Evolutionary conservation across 2,888 invertebrate species (phyloP).

Genomic region (Holacanthella duospinosa): DNA sequence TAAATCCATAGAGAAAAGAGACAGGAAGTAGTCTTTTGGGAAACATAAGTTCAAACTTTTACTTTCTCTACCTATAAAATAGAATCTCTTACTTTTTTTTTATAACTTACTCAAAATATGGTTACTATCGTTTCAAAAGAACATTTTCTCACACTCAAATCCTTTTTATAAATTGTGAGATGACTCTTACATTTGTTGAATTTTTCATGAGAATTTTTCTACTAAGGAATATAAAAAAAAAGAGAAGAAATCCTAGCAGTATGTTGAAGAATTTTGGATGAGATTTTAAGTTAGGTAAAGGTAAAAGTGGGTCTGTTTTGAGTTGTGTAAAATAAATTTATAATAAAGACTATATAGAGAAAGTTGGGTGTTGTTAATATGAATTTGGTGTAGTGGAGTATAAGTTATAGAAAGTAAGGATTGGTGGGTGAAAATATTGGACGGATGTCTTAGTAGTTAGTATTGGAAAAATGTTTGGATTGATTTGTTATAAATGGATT

Average conservation of each 20-base stretch:
- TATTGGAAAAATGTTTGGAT: too few relatives aligned
- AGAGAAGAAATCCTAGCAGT: too few relatives aligned
- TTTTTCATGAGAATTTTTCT: not conserved
- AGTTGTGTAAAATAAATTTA: too few relatives aligned
- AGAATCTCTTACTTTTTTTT: not conserved
- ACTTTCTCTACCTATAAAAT: not conserved
- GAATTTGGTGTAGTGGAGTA: too few relatives aligned
- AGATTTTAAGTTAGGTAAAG: too few relatives aligned
- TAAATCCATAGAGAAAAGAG: not conserved
- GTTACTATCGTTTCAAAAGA: too few relatives aligned
- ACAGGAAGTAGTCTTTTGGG: not conserved
- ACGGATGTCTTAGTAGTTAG: too few relatives aligned
- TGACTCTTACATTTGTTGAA: not conserved
- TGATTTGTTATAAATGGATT: not conserved
- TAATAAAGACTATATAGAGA: not conserved
- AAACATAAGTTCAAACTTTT: not conserved
- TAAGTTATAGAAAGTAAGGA: not conserved
- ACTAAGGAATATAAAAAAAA: too few relatives aligned
- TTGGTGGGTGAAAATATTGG: too few relatives aligned
- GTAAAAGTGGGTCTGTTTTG: too few relatives aligned
- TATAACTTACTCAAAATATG: not conserved
- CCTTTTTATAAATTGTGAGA: not conserved
- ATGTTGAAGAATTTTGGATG: too few relatives aligned
- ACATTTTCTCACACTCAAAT: not conserved
- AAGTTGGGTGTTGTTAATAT: too few relatives aligned